Evolutionary conservation across 2,797 vertebrate genomes (phyloP).

Genomic region (Gymnocypris eckloni): DNA sequence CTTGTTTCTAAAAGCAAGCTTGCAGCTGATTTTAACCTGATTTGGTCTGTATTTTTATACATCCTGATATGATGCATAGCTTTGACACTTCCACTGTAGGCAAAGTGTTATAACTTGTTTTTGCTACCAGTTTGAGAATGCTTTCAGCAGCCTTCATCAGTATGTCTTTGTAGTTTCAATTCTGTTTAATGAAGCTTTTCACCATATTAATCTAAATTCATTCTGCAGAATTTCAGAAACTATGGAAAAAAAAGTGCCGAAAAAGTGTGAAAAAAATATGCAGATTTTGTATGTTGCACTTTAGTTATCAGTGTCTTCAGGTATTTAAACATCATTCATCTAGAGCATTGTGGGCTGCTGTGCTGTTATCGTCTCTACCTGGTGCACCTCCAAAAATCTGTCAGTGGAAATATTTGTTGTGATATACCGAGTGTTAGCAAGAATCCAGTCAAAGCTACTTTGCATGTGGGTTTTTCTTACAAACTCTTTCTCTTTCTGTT

Average conservation of each 20-base stretch:
- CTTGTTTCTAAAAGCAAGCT: not conserved
- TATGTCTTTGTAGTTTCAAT: not conserved
- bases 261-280: not conserved
- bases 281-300: not conserved
- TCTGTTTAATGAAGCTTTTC: not conserved
- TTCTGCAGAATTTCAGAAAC: not conserved
- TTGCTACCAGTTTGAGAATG: not conserved
- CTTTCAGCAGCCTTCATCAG: not conserved
- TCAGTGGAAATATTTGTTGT: conserved; percentile 24
- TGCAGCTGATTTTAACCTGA: not conserved
- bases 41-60: not conserved
- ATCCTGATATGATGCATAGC: not conserved
- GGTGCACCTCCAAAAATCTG: conserved; percentile 24
- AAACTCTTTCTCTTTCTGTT: conserved; percentile 43
- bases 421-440: conserved; percentile 49
- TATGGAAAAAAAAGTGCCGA: not conserved
- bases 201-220: not conserved
- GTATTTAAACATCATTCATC: conserved; percentile 6
- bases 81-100: not conserved
- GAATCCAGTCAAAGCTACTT: conserved; percentile 7
- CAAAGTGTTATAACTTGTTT: not conserved
- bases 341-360: not conserved
- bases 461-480: conserved; percentile 2
- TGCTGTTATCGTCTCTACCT: conserved; percentile 15
- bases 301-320: not conserved